phyloP scores from a whole-genome alignment of 2,888 invertebrate genomes.

The Caenorhabditis angaria region DNA sequence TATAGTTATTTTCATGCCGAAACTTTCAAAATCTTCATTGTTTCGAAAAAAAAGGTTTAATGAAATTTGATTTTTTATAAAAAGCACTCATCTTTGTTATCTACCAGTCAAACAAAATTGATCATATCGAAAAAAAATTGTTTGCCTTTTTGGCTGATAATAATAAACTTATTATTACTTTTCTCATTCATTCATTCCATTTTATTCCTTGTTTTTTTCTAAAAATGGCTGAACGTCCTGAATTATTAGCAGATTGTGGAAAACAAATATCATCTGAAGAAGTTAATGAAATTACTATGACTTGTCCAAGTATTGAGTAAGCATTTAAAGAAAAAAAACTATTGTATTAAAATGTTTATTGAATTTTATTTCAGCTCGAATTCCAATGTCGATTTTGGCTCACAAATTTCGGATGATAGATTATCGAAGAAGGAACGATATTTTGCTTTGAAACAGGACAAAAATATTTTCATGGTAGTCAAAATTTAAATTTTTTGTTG shows the following conservation, averaged over 20 bases:
- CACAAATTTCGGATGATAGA: neutral
- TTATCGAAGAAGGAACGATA: slow-evolving; percentile 41
- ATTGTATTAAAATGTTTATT: too few relatives aligned
- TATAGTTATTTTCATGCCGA: too few relatives aligned
- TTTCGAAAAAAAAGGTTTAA: too few relatives aligned
- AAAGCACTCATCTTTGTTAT: neutral
- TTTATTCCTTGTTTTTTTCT: neutral
- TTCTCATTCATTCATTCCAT: too few relatives aligned
- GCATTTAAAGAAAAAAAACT: neutral
- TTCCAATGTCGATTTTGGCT: neutral
- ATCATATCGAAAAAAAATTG: neutral
- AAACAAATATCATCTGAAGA: neutral
- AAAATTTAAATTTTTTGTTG: neutral
- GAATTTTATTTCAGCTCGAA: neutral
- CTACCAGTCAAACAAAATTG: neutral
- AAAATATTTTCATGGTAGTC: slow-evolving; percentile 46
- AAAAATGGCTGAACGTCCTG: slow-evolving; percentile 1
- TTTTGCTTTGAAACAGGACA: slow-evolving; percentile 40
- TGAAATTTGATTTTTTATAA: neutral
- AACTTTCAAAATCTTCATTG: too few relatives aligned
- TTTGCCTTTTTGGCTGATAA: neutral
- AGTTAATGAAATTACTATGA: neutral
- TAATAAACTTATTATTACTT: neutral
- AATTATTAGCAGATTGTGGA: neutral
- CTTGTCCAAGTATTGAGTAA: neutral